Conservation (phyloP, 1,140 invertebrate genomes). For the Megathymus violae region DNA sequence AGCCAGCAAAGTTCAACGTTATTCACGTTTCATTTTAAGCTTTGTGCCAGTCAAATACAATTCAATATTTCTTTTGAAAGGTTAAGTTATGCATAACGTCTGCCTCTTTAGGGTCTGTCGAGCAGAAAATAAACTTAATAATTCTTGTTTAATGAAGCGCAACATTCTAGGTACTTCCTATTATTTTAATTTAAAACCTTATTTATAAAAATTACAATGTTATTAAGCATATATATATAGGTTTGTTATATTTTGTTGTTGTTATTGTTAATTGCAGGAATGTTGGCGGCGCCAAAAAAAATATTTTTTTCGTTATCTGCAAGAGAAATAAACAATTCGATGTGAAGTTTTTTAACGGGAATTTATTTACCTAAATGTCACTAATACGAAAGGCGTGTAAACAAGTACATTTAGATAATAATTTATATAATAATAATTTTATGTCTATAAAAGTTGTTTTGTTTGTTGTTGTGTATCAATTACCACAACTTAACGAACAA, state of each 20-base stretch:
- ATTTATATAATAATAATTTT: too few relatives aligned
- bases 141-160: slow-evolving; percentile 26
- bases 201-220: not conserved
- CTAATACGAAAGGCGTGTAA: too few relatives aligned
- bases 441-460: too few relatives aligned
- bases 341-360: too few relatives aligned
- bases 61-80: slow-evolving; percentile 5
- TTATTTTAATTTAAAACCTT: not conserved
- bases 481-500: too few relatives aligned
- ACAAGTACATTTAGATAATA: too few relatives aligned
- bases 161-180: slow-evolving; percentile 8
- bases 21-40: slow-evolving; percentile 6
- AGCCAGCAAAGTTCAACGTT: slow-evolving; percentile 15
- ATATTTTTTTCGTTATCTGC: too few relatives aligned
- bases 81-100: slow-evolving; percentile 1
- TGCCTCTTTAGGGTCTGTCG: slow-evolving; percentile 4
- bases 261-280: too few relatives aligned
- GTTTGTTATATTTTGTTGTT: not conserved
- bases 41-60: slow-evolving; percentile 1
- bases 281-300: not conserved
- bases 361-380: too few relatives aligned
- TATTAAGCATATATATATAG: not conserved
- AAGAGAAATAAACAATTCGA: too few relatives aligned
- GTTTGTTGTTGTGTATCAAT: too few relatives aligned
- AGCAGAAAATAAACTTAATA: slow-evolving; percentile 18